Evolutionary conservation across 2,797 vertebrate species (phyloP).

Genomic region (Tadarida brasiliensis): DNA sequence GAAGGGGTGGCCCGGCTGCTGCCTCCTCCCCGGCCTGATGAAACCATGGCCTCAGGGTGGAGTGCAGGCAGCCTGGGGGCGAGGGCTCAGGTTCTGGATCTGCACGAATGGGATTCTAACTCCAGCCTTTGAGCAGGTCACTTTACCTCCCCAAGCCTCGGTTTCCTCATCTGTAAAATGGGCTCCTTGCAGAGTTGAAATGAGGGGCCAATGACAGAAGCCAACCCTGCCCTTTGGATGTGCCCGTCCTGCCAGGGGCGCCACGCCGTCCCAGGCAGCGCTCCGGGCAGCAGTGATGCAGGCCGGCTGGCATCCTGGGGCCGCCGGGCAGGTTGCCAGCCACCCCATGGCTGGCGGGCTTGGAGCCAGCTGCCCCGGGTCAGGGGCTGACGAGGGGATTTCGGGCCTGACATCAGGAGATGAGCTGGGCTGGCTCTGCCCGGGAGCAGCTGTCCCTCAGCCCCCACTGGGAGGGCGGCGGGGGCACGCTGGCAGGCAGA

Average conservation of each 20-base stretch:
- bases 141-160: not conserved
- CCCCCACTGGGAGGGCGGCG: not conserved
- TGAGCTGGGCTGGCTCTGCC: constrained; percentile 18
- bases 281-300: not conserved
- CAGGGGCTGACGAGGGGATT: constrained; percentile 47
- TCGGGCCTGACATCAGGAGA: constrained; percentile 78
- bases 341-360: not conserved
- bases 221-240: not conserved
- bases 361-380: not conserved
- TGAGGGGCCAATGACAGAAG: accelerated
- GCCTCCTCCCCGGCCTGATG: accelerated
- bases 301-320: not conserved
- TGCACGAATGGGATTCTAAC: accelerated
- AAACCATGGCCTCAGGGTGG: not conserved
- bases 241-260: not conserved
- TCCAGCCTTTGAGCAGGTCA: not conserved
- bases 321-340: not conserved
- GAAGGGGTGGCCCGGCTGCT: accelerated
- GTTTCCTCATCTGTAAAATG: not conserved
- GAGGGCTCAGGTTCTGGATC: not conserved
- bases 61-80: not conserved
- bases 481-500: not conserved
- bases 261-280: accelerated
- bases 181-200: not conserved
- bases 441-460: constrained; percentile 73